These are phyloP conservation scores for Dermochelys coriacea DNA, from an alignment of 2,797 vertebrate genomes.

Conservation along the genomic window DNA sequence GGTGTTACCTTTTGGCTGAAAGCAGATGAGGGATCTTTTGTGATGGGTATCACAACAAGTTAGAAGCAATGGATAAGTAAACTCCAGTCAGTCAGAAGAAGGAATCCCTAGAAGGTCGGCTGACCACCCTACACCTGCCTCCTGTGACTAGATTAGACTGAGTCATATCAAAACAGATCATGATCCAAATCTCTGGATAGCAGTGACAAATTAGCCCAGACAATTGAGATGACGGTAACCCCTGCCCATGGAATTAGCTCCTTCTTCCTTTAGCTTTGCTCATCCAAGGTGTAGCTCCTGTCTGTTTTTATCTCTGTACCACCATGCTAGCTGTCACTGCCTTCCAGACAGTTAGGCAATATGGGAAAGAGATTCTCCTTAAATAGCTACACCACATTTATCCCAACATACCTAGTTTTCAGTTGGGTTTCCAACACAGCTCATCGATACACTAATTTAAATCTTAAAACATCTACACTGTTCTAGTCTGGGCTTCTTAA, in stretches of 20 bases:
- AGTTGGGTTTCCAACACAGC: background rate
- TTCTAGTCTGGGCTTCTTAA: background rate
- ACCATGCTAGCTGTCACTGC: background rate
- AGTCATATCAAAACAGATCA: accelerated
- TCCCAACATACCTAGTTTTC: background rate
- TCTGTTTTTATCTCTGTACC: background rate
- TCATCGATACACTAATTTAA: background rate
- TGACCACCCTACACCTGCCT: background rate
- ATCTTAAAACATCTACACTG: background rate
- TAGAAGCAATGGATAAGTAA: background rate
- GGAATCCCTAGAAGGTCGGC: background rate
- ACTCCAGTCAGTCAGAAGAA: background rate
- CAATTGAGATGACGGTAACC: background rate
- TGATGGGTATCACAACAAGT: background rate
- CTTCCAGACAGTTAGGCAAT: background rate
- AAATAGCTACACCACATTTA: background rate
- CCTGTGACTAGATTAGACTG: background rate
- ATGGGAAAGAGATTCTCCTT: background rate
- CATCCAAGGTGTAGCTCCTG: background rate
- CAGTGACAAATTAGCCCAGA: background rate
- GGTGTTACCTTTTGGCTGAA: background rate
- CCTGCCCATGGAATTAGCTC: background rate
- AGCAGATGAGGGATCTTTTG: background rate
- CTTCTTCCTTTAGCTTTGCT: background rate
- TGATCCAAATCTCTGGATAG: background rate